Base-by-base conservation (phyloP, 2,797 vertebrate species). In the Bryconaethiops microstoma region DNA sequence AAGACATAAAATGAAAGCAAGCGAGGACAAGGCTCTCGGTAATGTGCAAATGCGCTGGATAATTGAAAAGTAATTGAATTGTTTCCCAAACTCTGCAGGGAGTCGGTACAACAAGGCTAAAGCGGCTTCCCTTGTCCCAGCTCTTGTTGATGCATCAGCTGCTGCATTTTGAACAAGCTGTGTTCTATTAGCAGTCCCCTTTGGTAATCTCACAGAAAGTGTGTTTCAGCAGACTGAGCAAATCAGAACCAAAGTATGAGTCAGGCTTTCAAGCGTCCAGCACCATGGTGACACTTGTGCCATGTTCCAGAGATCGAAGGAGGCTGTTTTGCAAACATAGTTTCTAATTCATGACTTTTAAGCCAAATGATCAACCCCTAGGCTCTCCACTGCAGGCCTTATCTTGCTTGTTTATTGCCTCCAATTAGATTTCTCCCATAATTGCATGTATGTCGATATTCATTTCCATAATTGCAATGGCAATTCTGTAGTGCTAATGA, bases 21-120 rank as follows among this genome's bases (percentile, higher is more conserved):
- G 39, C 13, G 29, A 60, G 17, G 2, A 19, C 13, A 1, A 16
- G 40, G 39, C 13, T 8, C 73, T 42, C n/a, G 17, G 72, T 25
- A 40, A 75, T 23, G 57, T 25, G 40, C 25, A 62, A 75, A 48
- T 45, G 73, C 25, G 45, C 21, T 48, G 23, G 67, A 70, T 70
- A 48, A 48, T 69, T 69, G 40, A 64, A 64, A 64, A 39, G 29
- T 64, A 64, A 64, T 64, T 45, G 42, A 48, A 69, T 45, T 4
- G 59, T 25, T 75, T 62, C 60, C 14, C 19, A 23, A 50, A 50
- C 21, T 23, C 59, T 35, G 60, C 60, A 52, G 21, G 62, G 74
- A 76, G 74, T 5, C 73, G 7, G 13, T 62, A 40, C 50, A 74
- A 60, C 60, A 60, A 73, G 50, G 7, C 23, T n/a, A 19, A 16